A percentile compares a stretch with the other conserved stretches of the same genome.
These are phyloP conservation scores for Alethe diademata DNA, from an alignment of 2,113 vertebrate genomes.

Conservation along the genomic window DNA sequence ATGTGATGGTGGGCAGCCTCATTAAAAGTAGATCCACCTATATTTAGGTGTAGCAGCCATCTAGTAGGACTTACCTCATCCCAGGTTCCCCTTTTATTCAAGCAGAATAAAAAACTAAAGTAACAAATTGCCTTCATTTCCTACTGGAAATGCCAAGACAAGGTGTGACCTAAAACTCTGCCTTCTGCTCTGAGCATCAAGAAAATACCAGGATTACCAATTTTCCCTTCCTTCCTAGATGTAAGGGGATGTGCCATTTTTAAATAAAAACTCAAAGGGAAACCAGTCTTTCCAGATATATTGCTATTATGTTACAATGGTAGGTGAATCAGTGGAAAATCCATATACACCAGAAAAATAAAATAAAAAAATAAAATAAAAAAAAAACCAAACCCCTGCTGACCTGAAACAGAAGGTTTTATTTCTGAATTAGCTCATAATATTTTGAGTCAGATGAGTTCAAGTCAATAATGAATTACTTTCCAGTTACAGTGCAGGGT, in stretches of 20 bases:
- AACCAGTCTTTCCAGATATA: not conserved
- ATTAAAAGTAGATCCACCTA: not conserved
- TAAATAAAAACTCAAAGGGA: not conserved
- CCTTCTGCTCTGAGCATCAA: not conserved
- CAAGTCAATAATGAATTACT: conserved; percentile 4
- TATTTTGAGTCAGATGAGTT: conserved; percentile 10
- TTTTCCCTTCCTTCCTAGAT: not conserved
- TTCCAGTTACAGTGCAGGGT: not conserved
- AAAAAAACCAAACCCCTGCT: not conserved
- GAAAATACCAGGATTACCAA: not conserved
- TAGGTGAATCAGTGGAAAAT: not conserved
- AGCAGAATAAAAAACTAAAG: not conserved
- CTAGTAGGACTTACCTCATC: not conserved
- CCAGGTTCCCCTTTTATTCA: not conserved
- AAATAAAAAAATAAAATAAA: no score
- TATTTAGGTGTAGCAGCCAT: not conserved
- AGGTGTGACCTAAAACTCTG: not conserved
- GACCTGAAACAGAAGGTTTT: not conserved
- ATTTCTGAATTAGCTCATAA: not conserved
- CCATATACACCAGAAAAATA: not conserved
- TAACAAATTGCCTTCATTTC: not conserved
- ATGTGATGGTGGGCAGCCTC: not conserved
- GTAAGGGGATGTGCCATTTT: not conserved
- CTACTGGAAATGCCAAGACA: not conserved
- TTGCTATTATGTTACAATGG: not conserved